Conservation (phyloP, 2,113 vertebrate species). For the Gymnorhina tibicen region DNA sequence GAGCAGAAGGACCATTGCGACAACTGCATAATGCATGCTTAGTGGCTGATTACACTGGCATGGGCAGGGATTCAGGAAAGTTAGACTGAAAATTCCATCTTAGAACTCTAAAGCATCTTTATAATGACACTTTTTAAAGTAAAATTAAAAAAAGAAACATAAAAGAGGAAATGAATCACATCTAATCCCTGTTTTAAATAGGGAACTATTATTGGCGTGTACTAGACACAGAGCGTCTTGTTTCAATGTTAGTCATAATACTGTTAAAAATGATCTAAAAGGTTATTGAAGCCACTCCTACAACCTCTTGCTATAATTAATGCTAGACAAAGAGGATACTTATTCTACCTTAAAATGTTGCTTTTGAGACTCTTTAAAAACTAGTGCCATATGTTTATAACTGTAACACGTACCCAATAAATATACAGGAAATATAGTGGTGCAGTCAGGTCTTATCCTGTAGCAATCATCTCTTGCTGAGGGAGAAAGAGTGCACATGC, state of each 20-base stretch:
- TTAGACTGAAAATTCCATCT: background rate
- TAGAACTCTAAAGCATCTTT: background rate
- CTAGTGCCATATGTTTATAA: background rate
- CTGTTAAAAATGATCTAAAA: background rate
- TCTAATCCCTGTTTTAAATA: conserved; percentile 16
- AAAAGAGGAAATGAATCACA: background rate
- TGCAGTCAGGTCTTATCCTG: background rate
- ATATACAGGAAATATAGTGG: background rate
- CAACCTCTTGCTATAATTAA: conserved; percentile 25
- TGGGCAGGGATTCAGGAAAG: conserved; percentile 27
- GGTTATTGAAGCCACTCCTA: conserved; percentile 4
- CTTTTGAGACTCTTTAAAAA: conserved; percentile 12
- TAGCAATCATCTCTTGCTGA: background rate
- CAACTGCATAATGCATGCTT: background rate
- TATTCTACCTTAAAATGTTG: background rate
- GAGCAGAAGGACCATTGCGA: background rate
- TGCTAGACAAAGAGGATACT: conserved; percentile 14
- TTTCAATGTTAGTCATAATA: conserved; percentile 36
- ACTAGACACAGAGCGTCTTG: conserved; percentile 10
- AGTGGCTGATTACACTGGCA: background rate
- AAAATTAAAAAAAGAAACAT: background rate
- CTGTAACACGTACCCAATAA: background rate
- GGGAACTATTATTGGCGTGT: background rate
- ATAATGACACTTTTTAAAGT: background rate
- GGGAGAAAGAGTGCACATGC: background rate